These are phyloP conservation scores for Hydrophis major DNA, from an alignment of 2,797 vertebrate species.

Conservation along the genomic window DNA sequence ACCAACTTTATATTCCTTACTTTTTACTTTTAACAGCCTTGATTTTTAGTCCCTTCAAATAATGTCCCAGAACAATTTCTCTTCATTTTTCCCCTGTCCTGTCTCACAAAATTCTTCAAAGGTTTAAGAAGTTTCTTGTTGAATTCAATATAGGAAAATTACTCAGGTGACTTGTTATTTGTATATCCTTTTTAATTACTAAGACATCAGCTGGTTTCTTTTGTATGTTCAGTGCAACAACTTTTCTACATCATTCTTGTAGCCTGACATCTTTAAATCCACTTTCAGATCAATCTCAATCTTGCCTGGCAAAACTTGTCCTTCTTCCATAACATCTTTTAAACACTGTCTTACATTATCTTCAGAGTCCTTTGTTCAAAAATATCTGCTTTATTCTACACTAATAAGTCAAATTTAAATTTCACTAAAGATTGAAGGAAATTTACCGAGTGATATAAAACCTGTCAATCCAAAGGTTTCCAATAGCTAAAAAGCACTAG, in stretches of 20 bases:
- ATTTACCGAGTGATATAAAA: not conserved
- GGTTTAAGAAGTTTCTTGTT: no score
- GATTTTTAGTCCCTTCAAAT: no score
- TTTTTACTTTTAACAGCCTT: no score
- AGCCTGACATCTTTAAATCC: no score
- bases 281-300: no score
- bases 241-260: not conserved
- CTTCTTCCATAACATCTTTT: no score
- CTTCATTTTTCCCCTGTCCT: no score
- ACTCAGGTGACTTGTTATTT: not conserved
- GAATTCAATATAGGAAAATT: no score
- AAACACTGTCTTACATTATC: not conserved
- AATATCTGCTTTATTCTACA: not conserved
- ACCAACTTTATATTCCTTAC: no score
- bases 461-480: not conserved
- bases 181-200: not conserved
- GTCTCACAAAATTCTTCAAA: no score
- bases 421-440: not conserved
- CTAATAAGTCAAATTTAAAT: not conserved
- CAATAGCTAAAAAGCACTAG: not conserved
- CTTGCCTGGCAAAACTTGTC: no score
- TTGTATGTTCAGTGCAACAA: not conserved
- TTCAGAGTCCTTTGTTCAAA: not conserved
- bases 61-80: no score
- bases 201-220: not conserved